Percentiles rank a stretch among this genome's conserved stretches.
Evolutionary conservation across 1,140 invertebrate species (phyloP).

Genomic region (Muscidifurax raptorellus): DNA sequence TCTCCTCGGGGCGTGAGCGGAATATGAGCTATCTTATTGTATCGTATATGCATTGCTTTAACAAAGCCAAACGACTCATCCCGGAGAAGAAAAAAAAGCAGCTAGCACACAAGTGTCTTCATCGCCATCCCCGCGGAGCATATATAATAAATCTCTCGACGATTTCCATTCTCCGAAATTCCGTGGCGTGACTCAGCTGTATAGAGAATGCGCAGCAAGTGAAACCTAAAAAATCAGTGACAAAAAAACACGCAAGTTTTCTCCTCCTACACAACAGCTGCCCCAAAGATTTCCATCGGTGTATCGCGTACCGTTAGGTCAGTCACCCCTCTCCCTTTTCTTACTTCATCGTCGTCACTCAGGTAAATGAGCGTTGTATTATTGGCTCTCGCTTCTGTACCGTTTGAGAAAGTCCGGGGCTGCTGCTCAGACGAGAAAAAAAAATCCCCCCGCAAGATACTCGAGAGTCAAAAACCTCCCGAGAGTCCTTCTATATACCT

Average conservation of each 20-base stretch:
- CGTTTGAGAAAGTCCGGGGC: neutral
- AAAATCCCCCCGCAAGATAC: neutral
- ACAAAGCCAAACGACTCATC: too few relatives aligned
- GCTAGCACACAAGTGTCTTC: neutral
- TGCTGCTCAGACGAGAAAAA: neutral
- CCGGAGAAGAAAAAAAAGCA: constrained; percentile 52
- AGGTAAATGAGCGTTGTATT: constrained; percentile 36
- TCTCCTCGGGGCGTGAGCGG: too few relatives aligned
- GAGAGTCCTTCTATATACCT: constrained; percentile 16
- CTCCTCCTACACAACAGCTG: neutral
- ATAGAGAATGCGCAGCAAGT: neutral
- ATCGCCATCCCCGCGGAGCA: constrained; percentile 50
- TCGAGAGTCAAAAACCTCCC: neutral
- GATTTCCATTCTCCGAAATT: constrained; percentile 28
- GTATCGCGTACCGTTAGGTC: constrained; percentile 49
- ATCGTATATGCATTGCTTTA: too few relatives aligned
- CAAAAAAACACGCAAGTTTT: neutral
- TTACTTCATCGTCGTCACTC: constrained; percentile 37
- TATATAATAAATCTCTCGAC: constrained; percentile 45
- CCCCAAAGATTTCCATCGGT: constrained; percentile 12
- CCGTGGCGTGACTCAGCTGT: neutral
- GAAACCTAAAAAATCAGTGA: neutral
- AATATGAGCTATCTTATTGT: too few relatives aligned
- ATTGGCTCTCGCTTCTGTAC: constrained; percentile 39
- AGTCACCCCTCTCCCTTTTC: constrained; percentile 32